phyloP scores from a whole-genome alignment of 2,888 invertebrate species.

The Ochropleura plecta region DNA sequence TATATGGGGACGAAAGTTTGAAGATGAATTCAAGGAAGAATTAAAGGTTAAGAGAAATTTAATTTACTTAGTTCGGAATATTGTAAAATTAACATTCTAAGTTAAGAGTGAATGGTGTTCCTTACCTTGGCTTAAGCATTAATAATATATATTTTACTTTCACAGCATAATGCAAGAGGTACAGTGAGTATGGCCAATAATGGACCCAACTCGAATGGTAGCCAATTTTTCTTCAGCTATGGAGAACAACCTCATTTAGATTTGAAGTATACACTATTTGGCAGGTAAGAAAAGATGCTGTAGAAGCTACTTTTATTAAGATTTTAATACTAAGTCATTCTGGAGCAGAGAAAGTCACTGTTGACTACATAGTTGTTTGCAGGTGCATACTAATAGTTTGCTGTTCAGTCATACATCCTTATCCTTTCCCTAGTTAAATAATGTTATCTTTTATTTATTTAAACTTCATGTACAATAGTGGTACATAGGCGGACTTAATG shows the following conservation, averaged over 20 bases:
- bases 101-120: neutral
- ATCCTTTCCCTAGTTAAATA: neutral
- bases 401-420: neutral
- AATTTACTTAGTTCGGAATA: neutral
- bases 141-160: conserved; percentile 44
- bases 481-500: too few species aligned
- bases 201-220: conserved; percentile 99
- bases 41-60: conserved; percentile 91
- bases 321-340: neutral
- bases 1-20: conserved; percentile 99
- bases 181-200: conserved; percentile 99
- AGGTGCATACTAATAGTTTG: neutral
- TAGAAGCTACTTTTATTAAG: neutral
- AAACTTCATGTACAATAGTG: too few species aligned
- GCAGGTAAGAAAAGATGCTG: conserved; percentile 92
- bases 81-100: too few species aligned
- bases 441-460: too few species aligned
- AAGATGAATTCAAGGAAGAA: conserved; percentile 99
- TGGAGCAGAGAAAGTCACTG: neutral
- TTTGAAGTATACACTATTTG: conserved; percentile 99
- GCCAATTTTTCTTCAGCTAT: conserved; percentile 99
- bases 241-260: conserved; percentile 98
- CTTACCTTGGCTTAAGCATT: neutral
- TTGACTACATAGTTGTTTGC: neutral
- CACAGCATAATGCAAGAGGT: conserved; percentile 96